Percentiles rank a stretch among this genome's conserved stretches.
phyloP scores from a whole-genome alignment of 2,797 vertebrate genomes.

The Bovichtus variegatus region DNA sequence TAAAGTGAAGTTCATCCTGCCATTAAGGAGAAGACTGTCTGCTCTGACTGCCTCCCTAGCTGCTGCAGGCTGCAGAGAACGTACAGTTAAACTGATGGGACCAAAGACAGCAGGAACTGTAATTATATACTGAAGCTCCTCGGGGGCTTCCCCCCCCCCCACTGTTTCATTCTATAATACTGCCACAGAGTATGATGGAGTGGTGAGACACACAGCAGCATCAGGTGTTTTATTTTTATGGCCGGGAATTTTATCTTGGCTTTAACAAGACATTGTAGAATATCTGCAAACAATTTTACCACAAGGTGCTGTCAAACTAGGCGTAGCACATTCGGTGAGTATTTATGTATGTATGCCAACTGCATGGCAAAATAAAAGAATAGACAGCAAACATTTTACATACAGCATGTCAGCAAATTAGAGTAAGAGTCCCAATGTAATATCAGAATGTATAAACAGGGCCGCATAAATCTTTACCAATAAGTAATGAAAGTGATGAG shows the following conservation, averaged over 20 bases:
- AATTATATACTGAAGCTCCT: conserved; percentile 54
- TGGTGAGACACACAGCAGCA: not conserved
- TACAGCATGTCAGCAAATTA: not conserved
- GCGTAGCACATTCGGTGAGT: not conserved
- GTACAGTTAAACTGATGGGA: conserved; percentile 48
- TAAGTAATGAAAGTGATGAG: conserved; percentile 20
- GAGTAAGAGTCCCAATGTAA: not conserved
- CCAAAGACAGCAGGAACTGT: conserved; percentile 48
- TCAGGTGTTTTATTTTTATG: not conserved
- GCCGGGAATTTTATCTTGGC: not conserved
- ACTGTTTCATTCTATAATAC: conserved; percentile 36
- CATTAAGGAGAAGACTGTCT: conserved; percentile 26
- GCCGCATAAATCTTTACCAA: not conserved
- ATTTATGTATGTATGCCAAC: not conserved
- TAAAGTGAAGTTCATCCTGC: conserved; percentile 23
- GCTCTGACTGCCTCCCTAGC: conserved; percentile 8
- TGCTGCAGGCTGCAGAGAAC: conserved; percentile 36
- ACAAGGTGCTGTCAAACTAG: not conserved
- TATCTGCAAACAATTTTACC: not conserved
- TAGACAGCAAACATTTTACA: not conserved
- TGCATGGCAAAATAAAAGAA: not conserved
- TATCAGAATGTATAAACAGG: not conserved
- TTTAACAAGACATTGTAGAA: conserved; percentile 1
- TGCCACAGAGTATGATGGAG: conserved; percentile 20
- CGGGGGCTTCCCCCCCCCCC: conserved; percentile 35